Percentiles rank a stretch among this genome's conserved stretches.
phyloP scores from a whole-genome alignment of 2,797 vertebrate genomes.

The Sparus aurata region DNA sequence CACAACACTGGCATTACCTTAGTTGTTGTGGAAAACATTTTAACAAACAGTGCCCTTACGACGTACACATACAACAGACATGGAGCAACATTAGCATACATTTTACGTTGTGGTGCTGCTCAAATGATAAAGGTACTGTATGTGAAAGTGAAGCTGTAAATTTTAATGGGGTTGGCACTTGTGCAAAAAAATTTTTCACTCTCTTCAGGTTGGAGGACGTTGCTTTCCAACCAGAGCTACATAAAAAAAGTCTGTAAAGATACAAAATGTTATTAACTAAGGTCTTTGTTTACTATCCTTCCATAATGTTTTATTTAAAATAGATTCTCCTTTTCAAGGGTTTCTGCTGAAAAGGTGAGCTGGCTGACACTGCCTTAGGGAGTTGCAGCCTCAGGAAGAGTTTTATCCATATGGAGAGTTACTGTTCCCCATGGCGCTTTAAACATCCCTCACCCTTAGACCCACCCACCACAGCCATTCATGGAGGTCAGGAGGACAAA shows the following conservation, averaged over 20 bases:
- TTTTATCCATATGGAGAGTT: constrained; percentile 23
- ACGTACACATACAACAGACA: neutral
- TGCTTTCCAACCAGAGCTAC: neutral
- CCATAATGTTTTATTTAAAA: constrained; percentile 14
- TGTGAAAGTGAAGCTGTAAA: constrained; percentile 1
- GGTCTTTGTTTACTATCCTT: constrained; percentile 1
- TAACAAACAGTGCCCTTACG: neutral
- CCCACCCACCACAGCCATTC: constrained; percentile 23
- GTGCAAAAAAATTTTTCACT: neutral
- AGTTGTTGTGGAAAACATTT: too few relatives aligned
- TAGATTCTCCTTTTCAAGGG: constrained; percentile 5
- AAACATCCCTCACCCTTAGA: constrained; percentile 11
- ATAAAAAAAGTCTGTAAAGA: neutral
- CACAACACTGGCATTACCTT: neutral
- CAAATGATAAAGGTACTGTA: neutral
- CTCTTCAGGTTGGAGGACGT: neutral
- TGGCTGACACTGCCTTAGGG: neutral
- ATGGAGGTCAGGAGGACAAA: constrained; percentile 41
- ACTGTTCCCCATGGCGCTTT: constrained; percentile 23
- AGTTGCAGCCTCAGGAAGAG: constrained; percentile 11
- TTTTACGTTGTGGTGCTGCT: neutral
- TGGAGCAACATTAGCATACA: neutral
- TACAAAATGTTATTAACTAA: neutral
- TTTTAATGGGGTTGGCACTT: neutral
- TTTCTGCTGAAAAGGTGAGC: constrained; percentile 11